Conservation (phyloP, 2,797 vertebrate genomes). For the Sebastiscus albofasciatus region DNA sequence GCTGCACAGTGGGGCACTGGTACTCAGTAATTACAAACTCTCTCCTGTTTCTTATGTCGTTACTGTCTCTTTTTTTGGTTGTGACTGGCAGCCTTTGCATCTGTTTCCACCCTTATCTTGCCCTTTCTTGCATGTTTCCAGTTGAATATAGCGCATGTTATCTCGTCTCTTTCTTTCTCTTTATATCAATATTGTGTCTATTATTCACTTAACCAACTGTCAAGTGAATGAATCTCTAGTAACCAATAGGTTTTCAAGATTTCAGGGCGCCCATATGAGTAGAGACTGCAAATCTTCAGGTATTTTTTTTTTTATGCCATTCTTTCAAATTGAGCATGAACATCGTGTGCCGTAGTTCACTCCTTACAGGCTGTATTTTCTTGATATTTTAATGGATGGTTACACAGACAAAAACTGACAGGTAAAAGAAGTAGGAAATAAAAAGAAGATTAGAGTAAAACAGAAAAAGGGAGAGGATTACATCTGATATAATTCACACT, state of each 20-base stretch:
- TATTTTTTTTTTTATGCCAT: not conserved
- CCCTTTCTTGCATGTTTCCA: not conserved
- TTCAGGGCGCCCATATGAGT: not conserved
- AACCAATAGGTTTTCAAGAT: not conserved
- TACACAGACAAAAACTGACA: not conserved
- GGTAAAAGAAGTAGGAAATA: not conserved
- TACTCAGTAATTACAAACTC: conserved; percentile 56
- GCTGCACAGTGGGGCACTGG: conserved; percentile 49
- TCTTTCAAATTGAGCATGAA: not conserved
- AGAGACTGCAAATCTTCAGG: not conserved
- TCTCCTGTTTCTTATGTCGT: conserved; percentile 19
- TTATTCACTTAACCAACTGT: not conserved
- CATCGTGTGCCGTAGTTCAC: not conserved
- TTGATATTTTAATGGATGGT: not conserved
- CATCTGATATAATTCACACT: not conserved
- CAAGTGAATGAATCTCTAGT: not conserved
- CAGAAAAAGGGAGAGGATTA: not conserved
- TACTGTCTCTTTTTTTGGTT: not conserved
- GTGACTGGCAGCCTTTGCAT: conserved; percentile 5
- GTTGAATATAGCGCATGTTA: not conserved
- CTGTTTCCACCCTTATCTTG: not conserved
- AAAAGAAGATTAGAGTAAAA: not conserved
- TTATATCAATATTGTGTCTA: not conserved
- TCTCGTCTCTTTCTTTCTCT: not conserved
- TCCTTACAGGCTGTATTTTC: not conserved